Percentiles rank a stretch among this genome's conserved stretches.
Conservation (phyloP, 2,888 invertebrate species). For the Tenthredo distinguenda region DNA sequence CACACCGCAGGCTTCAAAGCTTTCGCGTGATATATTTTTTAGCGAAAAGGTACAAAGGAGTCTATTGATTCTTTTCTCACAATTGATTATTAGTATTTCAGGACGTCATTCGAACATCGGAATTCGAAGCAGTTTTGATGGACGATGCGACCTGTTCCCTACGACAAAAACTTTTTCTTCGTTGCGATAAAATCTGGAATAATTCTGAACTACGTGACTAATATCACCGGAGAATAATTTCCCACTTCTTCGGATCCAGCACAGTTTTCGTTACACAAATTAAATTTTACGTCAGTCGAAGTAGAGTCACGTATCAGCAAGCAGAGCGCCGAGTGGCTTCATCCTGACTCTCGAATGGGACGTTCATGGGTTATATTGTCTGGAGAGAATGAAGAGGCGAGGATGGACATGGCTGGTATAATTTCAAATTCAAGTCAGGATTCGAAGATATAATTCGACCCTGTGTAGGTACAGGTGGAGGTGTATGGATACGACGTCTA, state of each 20-base stretch:
- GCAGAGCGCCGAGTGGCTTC: neutral
- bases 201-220: neutral
- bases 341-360: neutral
- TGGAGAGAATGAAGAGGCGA: neutral
- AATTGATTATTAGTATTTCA: too few species aligned
- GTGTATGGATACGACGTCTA: neutral
- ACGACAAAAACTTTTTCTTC: too few species aligned
- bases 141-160: too few species aligned
- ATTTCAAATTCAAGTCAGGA: slow-evolving; percentile 50
- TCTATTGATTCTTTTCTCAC: neutral
- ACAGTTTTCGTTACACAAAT: neutral
- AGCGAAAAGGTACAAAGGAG: too few species aligned
- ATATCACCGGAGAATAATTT: neutral
- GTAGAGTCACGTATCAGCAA: neutral
- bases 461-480: slow-evolving; percentile 19
- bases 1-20: neutral
- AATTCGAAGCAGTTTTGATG: neutral
- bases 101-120: neutral
- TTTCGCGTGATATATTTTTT: neutral
- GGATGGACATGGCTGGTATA: neutral
- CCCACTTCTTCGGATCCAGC: neutral
- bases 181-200: neutral
- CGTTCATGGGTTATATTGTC: neutral
- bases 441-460: slow-evolving; percentile 39
- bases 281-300: neutral